phyloP scores from a whole-genome alignment of 2,888 invertebrate genomes.

The Leucoma salicis region DNA sequence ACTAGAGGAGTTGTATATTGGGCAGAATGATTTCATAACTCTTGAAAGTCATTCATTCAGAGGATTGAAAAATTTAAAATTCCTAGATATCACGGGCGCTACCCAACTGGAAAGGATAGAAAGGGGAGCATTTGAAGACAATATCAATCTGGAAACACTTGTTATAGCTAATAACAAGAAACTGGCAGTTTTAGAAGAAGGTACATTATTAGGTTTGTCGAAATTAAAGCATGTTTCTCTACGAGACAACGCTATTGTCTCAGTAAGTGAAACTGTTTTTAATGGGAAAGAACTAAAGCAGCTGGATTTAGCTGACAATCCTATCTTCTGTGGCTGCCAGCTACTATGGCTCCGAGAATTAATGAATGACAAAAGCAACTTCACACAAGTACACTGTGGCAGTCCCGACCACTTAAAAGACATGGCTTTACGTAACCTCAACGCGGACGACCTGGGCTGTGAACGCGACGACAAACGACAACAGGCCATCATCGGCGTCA shows the following conservation, averaged over 20 bases:
- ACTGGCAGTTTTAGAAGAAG: conserved; percentile 87
- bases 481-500: conserved; percentile 89
- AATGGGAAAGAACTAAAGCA: conserved; percentile 89
- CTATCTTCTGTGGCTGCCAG: conserved; percentile 90
- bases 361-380: conserved; percentile 85
- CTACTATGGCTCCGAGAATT: conserved; percentile 90
- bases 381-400: conserved; percentile 87
- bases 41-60: conserved; percentile 89
- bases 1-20: conserved; percentile 90
- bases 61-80: conserved; percentile 88
- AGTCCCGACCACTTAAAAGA: conserved; percentile 88
- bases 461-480: conserved; percentile 89
- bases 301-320: conserved; percentile 91
- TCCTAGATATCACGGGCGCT: conserved; percentile 90
- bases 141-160: conserved; percentile 90
- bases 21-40: conserved; percentile 90
- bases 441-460: conserved; percentile 91
- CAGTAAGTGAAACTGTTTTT: conserved; percentile 89
- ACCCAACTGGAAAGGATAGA: conserved; percentile 87
- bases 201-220: conserved; percentile 89
- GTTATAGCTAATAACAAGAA: conserved; percentile 90
- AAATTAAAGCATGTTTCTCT: conserved; percentile 89
- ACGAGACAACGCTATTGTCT: conserved; percentile 89
- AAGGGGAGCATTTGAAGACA: conserved; percentile 89
- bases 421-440: conserved; percentile 84